These are phyloP conservation scores for Mallateleia sp. DNA, from an alignment of 2,888 invertebrate species.

Conservation along the genomic window DNA sequence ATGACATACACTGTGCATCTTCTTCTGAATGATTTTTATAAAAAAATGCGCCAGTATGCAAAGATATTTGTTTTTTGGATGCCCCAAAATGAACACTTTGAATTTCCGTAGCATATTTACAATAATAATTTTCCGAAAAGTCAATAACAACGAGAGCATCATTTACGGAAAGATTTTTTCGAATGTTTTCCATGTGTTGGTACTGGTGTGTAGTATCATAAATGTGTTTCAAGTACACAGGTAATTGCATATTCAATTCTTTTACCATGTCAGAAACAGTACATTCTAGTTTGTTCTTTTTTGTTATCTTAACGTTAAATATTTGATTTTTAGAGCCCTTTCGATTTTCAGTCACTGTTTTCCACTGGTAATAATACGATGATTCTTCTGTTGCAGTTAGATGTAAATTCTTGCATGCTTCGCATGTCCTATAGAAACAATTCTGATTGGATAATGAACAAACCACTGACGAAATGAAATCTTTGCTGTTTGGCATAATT, in stretches of 20 bases:
- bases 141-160: neutral
- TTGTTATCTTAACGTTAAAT: slow-evolving; percentile 28
- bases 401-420: slow-evolving; percentile 26
- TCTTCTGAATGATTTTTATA: slow-evolving; percentile 20
- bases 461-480: slow-evolving; percentile 33
- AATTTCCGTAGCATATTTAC: neutral
- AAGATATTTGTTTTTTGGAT: slow-evolving; percentile 13
- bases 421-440: slow-evolving; percentile 30
- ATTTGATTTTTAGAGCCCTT: slow-evolving; percentile 20
- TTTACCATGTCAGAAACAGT: slow-evolving; percentile 30
- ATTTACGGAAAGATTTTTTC: neutral
- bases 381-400: neutral
- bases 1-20: slow-evolving; percentile 11
- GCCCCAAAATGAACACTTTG: neutral
- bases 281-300: slow-evolving; percentile 31
- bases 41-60: slow-evolving; percentile 36
- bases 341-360: slow-evolving; percentile 16
- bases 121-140: slow-evolving; percentile 12
- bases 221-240: slow-evolving; percentile 18
- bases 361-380: slow-evolving; percentile 41
- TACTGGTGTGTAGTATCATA: slow-evolving; percentile 23
- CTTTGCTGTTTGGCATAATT: slow-evolving; percentile 26
- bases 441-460: slow-evolving; percentile 19
- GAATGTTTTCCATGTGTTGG: neutral
- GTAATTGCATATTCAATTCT: slow-evolving; percentile 17